Conservation (phyloP, 1,140 invertebrate species). For the Drosophila fuyamai region DNA sequence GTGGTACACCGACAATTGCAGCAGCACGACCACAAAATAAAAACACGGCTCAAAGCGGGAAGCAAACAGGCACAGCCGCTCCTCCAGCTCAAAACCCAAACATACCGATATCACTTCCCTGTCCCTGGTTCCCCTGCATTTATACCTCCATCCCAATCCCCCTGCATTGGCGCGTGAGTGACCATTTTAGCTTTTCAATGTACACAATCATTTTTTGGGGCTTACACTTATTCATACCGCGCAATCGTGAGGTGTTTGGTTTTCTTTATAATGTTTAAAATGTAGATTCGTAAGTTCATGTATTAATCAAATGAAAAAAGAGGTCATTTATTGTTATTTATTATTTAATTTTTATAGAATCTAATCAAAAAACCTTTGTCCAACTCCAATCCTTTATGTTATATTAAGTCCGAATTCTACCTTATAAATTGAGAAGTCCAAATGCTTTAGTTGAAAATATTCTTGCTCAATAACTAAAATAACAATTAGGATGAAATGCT, state of each 20-base stretch:
- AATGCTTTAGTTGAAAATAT: too few species aligned
- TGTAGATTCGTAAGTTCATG: too few species aligned
- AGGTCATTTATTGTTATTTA: too few species aligned
- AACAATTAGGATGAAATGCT: too few species aligned
- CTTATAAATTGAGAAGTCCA: too few species aligned
- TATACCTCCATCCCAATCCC: constrained; percentile 5
- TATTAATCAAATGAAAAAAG: too few species aligned
- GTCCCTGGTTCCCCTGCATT: constrained; percentile 3
- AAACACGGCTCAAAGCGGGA: constrained; percentile 58
- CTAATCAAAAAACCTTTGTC: too few species aligned
- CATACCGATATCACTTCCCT: constrained; percentile 47
- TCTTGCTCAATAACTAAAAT: too few species aligned
- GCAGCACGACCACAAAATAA: constrained; percentile 57
- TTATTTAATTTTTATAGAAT: too few species aligned
- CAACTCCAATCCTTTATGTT: too few species aligned
- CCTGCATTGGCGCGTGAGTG: constrained; percentile 64
- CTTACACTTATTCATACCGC: constrained; percentile 37
- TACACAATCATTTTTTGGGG: constrained; percentile 71
- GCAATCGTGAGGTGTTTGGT: background rate
- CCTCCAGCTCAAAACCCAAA: constrained; percentile 50
- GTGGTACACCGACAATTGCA: constrained; percentile 62
- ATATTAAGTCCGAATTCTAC: too few species aligned
- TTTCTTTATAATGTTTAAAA: background rate
- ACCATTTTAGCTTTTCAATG: constrained; percentile 73
- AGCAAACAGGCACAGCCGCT: constrained; percentile 67